A percentile compares a stretch with the other conserved stretches of the same genome.
Evolutionary conservation across 2,113 vertebrate species (phyloP).

Genomic region (Choloepus hoffmanni): DNA sequence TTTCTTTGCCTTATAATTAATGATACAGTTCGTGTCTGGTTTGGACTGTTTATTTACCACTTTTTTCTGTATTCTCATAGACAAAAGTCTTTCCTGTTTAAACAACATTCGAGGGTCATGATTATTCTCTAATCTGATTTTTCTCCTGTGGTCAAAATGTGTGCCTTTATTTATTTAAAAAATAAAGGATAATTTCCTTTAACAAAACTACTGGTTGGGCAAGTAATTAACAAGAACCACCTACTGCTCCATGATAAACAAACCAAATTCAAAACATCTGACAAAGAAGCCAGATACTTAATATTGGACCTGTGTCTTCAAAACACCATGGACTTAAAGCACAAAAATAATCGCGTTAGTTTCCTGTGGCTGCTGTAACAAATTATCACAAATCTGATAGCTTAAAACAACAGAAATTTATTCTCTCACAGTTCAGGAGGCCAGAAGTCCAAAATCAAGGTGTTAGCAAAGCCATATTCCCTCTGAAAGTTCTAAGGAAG

Average conservation of each 20-base stretch:
- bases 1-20: constrained; percentile 25
- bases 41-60: constrained; percentile 46
- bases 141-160: constrained; percentile 17
- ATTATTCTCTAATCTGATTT: constrained; percentile 41
- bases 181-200: constrained; percentile 26
- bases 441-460: constrained; percentile 32
- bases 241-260: constrained; percentile 12
- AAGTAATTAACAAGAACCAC: constrained; percentile 47
- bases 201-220: constrained; percentile 27
- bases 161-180: constrained; percentile 10
- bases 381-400: background rate
- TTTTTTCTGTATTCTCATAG: constrained; percentile 17
- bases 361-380: constrained; percentile 47
- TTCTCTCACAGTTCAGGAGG: constrained; percentile 10
- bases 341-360: constrained; percentile 16
- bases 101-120: constrained; percentile 41
- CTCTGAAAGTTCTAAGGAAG: background rate
- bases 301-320: constrained; percentile 7
- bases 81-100: background rate
- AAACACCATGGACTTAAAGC: constrained; percentile 33
- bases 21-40: constrained; percentile 31
- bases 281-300: constrained; percentile 43
- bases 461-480: background rate
- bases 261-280: constrained; percentile 12
- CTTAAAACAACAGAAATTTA: constrained; percentile 55